Conservation (phyloP, 2,113 vertebrate genomes). For the Onychostruthus taczanowskii region DNA sequence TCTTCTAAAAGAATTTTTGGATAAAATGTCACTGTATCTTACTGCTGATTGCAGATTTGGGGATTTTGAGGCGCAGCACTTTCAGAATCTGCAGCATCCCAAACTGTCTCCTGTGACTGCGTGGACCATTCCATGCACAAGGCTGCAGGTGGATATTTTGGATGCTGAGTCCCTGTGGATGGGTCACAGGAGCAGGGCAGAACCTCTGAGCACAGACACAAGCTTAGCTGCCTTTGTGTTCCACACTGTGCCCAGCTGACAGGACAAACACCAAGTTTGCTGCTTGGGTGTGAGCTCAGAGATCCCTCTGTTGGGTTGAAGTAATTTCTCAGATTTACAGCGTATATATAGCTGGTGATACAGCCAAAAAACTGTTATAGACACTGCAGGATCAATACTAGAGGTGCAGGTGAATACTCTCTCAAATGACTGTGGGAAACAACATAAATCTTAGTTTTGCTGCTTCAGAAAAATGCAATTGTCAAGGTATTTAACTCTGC, state of each 20-base stretch:
- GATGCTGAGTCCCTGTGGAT: not conserved
- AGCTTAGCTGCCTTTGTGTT: not conserved
- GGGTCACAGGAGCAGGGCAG: not conserved
- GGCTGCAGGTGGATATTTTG: not conserved
- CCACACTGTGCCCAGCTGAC: accelerated
- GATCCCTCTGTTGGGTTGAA: not conserved
- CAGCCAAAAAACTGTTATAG: not conserved
- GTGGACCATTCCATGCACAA: not conserved
- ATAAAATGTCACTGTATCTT: not conserved
- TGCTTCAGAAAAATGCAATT: not conserved
- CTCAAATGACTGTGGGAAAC: not conserved
- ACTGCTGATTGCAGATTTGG: not conserved
- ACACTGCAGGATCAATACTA: not conserved
- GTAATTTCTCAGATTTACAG: not conserved
- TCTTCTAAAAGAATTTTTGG: not conserved
- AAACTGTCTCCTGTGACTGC: not conserved
- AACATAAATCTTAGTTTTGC: not conserved
- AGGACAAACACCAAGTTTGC: not conserved
- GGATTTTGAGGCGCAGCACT: not conserved
- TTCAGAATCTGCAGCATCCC: not conserved
- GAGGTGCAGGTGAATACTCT: not conserved
- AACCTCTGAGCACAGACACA: not conserved
- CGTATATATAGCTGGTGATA: accelerated
- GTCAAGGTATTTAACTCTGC: not conserved
- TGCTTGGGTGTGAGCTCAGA: not conserved